Conservation (phyloP, 2,888 invertebrate genomes). For the Aphidius colemani region DNA sequence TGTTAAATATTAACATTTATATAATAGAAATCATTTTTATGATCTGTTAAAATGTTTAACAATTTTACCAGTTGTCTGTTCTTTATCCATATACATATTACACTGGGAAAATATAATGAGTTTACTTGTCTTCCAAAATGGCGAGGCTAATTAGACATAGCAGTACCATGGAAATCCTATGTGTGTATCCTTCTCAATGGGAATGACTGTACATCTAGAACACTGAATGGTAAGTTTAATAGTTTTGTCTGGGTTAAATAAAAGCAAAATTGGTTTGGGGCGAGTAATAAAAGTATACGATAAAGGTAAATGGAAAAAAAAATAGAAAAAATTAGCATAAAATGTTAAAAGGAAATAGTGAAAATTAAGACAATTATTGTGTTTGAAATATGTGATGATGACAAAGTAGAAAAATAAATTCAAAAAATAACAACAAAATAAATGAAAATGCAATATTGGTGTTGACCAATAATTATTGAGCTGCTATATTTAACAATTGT, state of each 20-base stretch:
- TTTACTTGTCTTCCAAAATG: neutral
- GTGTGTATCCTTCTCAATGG: neutral
- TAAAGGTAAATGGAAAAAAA: no score
- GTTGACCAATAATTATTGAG: conserved; percentile 10
- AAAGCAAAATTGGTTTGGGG: neutral
- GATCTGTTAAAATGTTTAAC: no score
- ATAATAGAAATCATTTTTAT: no score
- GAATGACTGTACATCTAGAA: neutral
- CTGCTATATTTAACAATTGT: conserved; percentile 3
- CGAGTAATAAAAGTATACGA: no score
- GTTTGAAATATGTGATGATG: conserved; percentile 7
- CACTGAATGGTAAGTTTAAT: neutral
- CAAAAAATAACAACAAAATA: conserved; percentile 8
- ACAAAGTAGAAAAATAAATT: no score
- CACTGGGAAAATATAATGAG: neutral
- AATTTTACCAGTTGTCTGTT: no score
- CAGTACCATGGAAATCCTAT: no score
- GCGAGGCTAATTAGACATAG: conserved; percentile 2
- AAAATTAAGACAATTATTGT: neutral
- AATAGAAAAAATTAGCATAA: neutral
- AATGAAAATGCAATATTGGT: conserved; percentile 1
- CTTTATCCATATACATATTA: no score
- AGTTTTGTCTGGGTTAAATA: neutral
- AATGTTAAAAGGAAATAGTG: neutral
- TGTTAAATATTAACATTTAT: no score